Base-by-base conservation (phyloP, 2,888 invertebrate species). In the Galeopsomyia nigrocyanea region DNA sequence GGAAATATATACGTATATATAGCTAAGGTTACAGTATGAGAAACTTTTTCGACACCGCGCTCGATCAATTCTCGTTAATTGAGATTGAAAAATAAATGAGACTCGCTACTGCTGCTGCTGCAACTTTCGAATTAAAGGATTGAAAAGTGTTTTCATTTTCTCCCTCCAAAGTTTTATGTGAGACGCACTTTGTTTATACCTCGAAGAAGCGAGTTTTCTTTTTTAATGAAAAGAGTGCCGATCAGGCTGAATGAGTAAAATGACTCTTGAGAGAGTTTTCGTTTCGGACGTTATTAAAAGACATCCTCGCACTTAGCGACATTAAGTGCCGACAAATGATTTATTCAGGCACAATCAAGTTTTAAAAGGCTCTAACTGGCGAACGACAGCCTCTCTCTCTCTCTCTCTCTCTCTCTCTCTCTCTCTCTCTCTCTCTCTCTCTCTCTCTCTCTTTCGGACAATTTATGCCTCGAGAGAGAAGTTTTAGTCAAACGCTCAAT, bases 1-100 rank as follows among this genome's bases (percentile, higher is more conserved):
- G 31, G 31, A 31, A 31, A 39, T 39, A 39, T 39, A 39, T 39
- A 13, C 26, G 39, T 39, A 39, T 39, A 31, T 31, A 39, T 13
- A 39, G 10, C 39, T 39, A 39, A 39, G 39, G 10, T 39, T 39
- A 10, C 39, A 9, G 39, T 39, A 26, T 26, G 5, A 3, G 10
- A 10, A 39, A 39, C 39, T 39, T 39, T 39, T 39, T 39, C 80
- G 81, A 79, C 81, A 79, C 79, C 81, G 79, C 79, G 68, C n/a
- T n/a, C 75, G 78, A 77, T 77, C 5, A 39, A 39, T 39, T 7
- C 39, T 39, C 39, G 39, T 39, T 39, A 39, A 39, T 39, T 39
- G 7, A 39, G 39, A 39, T 39, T 39, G 39, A 39, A 39, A 39
- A 39, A 39, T 39, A 39, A 39, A 39, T 39, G 39, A 39, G 39